Percentiles rank a stretch among this genome's conserved stretches.
Conservation (phyloP, 2,797 vertebrate genomes). For the Gymnocypris eckloni region DNA sequence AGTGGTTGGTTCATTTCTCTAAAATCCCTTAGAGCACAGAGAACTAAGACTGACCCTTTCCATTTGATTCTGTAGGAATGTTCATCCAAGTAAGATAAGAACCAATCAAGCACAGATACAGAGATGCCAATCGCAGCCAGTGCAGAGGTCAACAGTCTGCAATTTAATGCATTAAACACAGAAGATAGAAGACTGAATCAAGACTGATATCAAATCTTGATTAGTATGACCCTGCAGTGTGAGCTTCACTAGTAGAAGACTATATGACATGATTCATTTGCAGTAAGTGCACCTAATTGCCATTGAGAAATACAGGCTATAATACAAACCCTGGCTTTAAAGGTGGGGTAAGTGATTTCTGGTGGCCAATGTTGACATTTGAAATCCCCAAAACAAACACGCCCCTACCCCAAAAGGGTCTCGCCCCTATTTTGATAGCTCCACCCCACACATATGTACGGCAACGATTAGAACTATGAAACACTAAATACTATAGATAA, state of each 20-base stretch:
- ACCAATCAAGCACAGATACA: conserved; percentile 6
- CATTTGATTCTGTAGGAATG: not conserved
- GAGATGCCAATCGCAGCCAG: conserved; percentile 25
- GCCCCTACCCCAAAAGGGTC: too few species aligned
- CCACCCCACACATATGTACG: too few species aligned
- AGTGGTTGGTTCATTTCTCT: not conserved
- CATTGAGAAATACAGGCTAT: not conserved
- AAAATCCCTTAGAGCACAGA: not conserved
- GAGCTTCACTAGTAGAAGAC: not conserved
- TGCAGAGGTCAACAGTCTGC: conserved; percentile 36
- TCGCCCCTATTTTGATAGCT: too few species aligned
- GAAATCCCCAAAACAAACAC: too few species aligned
- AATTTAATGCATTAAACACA: conserved; percentile 28
- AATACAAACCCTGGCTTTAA: not conserved
- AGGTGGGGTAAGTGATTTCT: not conserved
- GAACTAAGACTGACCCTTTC: not conserved
- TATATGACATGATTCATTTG: conserved; percentile 17
- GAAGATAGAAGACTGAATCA: conserved; percentile 29
- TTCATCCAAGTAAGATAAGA: conserved; percentile 19
- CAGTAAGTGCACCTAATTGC: conserved; percentile 22
- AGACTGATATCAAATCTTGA: conserved; percentile 39
- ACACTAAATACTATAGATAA: too few species aligned
- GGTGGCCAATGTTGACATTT: too few species aligned
- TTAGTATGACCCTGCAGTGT: conserved; percentile 28
- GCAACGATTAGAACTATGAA: too few species aligned